These are phyloP conservation scores for Brienomyrus brachyistius DNA, from an alignment of 2,113 vertebrate genomes.

Conservation along the genomic window DNA sequence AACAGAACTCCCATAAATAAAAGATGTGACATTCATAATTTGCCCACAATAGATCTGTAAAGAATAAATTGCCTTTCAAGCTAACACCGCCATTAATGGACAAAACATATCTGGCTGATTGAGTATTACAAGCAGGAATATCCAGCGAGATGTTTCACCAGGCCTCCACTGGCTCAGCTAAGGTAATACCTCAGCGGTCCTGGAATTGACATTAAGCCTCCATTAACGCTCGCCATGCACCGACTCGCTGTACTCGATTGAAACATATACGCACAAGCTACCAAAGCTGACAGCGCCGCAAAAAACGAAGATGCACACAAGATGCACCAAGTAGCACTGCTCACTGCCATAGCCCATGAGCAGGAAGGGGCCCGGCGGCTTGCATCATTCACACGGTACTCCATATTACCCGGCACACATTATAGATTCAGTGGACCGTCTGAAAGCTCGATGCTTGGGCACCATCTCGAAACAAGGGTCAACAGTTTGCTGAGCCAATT, in stretches of 20 bases:
- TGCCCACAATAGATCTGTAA: constrained; percentile 21
- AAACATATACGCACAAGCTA: neutral
- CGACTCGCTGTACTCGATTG: neutral
- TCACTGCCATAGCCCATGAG: too few relatives aligned
- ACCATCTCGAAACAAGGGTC: neutral
- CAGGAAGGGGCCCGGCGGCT: neutral
- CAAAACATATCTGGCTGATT: constrained; percentile 1
- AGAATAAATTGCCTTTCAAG: constrained; percentile 20
- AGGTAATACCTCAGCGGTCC: neutral
- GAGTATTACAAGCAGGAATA: neutral
- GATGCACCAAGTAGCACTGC: neutral
- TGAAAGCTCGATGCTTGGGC: neutral
- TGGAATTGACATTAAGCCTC: neutral
- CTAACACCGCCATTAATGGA: constrained; percentile 15
- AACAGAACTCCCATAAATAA: constrained; percentile 23
- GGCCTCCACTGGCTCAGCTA: neutral
- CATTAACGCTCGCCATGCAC: neutral
- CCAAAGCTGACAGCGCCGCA: neutral
- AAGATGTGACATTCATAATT: constrained; percentile 13
- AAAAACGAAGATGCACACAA: neutral
- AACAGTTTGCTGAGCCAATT: neutral
- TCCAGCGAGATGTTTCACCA: neutral
- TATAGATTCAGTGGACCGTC: neutral
- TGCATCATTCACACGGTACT: neutral
- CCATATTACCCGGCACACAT: neutral